phyloP scores from a whole-genome alignment of 2,113 vertebrate species.

The Aegithalos caudatus region DNA sequence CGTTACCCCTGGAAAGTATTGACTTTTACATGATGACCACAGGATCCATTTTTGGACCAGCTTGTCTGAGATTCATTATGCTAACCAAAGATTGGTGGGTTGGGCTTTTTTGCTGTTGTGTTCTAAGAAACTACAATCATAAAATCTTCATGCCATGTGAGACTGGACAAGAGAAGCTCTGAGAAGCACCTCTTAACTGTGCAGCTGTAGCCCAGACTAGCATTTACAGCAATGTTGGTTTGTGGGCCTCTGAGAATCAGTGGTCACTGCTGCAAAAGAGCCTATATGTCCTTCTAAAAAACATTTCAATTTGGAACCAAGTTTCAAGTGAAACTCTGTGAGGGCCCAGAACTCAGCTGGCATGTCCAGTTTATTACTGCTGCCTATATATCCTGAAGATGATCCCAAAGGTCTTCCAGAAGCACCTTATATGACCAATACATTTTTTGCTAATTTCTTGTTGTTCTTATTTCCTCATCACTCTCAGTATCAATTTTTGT shows the following conservation, averaged over 20 bases:
- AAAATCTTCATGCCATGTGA: background rate
- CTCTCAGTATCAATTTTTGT: background rate
- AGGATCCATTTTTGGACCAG: background rate
- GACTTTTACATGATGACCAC: constrained; percentile 5
- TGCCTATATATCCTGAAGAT: background rate
- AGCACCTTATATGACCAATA: background rate
- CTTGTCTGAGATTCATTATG: constrained; percentile 28
- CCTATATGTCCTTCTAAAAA: background rate
- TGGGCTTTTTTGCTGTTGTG: background rate
- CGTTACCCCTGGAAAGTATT: background rate
- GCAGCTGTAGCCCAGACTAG: background rate
- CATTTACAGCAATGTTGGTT: background rate
- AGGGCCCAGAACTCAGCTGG: background rate
- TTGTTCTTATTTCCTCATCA: background rate
- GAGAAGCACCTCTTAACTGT: background rate
- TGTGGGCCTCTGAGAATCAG: background rate
- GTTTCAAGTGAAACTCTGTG: background rate
- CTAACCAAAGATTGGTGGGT: background rate
- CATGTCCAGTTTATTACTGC: background rate
- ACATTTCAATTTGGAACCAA: background rate
- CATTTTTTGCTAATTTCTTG: background rate
- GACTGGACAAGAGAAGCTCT: background rate
- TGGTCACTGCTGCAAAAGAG: background rate
- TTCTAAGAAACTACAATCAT: constrained; percentile 3
- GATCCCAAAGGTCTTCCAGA: background rate